A percentile compares a stretch with the other conserved stretches of the same genome.
Evolutionary conservation across 2,888 invertebrate genomes (phyloP).

Genomic region (Oligia fasciuncula): DNA sequence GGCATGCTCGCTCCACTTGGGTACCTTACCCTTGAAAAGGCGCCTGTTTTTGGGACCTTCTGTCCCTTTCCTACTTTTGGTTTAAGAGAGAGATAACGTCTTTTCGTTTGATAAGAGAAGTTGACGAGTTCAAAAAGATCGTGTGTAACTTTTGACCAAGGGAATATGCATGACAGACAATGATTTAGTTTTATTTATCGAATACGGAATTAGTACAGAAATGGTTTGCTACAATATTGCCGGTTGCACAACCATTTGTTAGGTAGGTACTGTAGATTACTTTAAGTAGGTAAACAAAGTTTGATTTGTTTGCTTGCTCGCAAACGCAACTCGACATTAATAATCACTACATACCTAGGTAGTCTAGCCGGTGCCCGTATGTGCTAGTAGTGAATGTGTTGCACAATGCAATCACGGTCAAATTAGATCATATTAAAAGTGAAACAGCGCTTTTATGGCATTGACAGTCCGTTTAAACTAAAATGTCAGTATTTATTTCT

Average conservation of each 20-base stretch:
- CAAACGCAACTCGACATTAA: not conserved
- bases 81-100: constrained; percentile 34
- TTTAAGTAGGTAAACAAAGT: constrained; percentile 6
- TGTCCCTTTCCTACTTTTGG: constrained; percentile 37
- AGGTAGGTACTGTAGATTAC: not conserved
- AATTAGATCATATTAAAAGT: constrained; percentile 17
- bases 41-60: constrained; percentile 50
- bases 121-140: constrained; percentile 39
- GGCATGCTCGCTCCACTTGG: constrained; percentile 58
- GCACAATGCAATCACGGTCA: constrained; percentile 44
- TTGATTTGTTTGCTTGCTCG: not conserved
- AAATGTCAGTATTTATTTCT: too few species aligned
- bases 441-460: constrained; percentile 26
- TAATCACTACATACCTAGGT: not conserved
- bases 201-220: not conserved
- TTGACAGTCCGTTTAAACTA: not conserved
- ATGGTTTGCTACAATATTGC: not conserved
- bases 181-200: constrained; percentile 15
- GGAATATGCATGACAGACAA: constrained; percentile 11
- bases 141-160: constrained; percentile 16
- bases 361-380: not conserved
- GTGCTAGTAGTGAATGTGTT: constrained; percentile 28
- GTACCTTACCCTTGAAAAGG: constrained; percentile 64
- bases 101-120: constrained; percentile 50
- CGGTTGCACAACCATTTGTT: not conserved